Evolutionary conservation across 2,888 invertebrate genomes (phyloP).

Genomic region (Macrosiphum euphorbiae): DNA sequence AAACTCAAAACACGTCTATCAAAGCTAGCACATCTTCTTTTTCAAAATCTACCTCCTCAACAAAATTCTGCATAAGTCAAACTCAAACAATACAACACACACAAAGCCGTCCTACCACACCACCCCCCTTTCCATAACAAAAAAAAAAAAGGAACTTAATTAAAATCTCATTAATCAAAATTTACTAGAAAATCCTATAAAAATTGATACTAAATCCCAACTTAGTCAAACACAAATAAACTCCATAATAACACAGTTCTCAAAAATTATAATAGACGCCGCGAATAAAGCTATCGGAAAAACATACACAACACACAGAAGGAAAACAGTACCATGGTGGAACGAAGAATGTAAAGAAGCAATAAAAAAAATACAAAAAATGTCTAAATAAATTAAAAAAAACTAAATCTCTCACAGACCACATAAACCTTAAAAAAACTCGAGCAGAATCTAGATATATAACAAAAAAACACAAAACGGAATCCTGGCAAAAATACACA

Average conservation of each 20-base stretch:
- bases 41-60: neutral
- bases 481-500: conserved; percentile 34
- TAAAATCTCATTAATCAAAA: neutral
- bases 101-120: neutral
- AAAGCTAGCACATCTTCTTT: neutral
- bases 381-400: neutral
- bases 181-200: too few species aligned
- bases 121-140: too few species aligned
- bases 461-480: conserved; percentile 26
- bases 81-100: neutral
- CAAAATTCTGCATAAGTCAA: neutral
- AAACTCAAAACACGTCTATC: neutral
- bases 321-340: too few species aligned
- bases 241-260: too few species aligned
- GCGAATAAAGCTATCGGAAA: too few species aligned
- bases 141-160: too few species aligned
- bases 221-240: too few species aligned
- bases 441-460: conserved; percentile 15
- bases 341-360: too few species aligned
- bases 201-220: too few species aligned
- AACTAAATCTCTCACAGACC: neutral
- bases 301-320: too few species aligned
- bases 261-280: too few species aligned
- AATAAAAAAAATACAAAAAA: too few species aligned
- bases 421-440: conserved; percentile 12